A percentile compares a stretch with the other conserved stretches of the same genome.
phyloP scores from a whole-genome alignment of 2,888 invertebrate genomes.

The Helleia helle region DNA sequence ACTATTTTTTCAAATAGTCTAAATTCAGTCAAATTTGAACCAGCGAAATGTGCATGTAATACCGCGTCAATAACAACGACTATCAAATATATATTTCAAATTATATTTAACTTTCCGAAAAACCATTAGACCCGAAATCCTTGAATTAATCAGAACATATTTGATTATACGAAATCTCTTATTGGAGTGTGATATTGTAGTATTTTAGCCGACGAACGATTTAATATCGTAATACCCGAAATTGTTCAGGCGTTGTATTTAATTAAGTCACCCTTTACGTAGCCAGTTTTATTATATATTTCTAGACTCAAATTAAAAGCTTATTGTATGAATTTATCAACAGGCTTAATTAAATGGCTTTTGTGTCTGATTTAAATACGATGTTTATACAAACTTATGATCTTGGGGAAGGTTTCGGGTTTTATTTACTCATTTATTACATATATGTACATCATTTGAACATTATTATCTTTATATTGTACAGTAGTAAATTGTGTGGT shows the following conservation, averaged over 20 bases:
- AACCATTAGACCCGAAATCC: not conserved
- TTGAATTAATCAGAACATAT: not conserved
- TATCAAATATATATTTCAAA: too few relatives aligned
- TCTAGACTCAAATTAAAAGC: conserved; percentile 33
- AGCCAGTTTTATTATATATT: conserved; percentile 54
- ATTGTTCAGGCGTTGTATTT: conserved; percentile 56
- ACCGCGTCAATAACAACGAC: too few relatives aligned
- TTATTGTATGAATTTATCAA: conserved; percentile 23
- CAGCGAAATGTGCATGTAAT: too few relatives aligned
- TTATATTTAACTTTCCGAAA: too few relatives aligned
- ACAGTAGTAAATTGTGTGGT: too few relatives aligned
- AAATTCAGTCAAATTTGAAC: too few relatives aligned
- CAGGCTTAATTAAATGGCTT: conserved; percentile 15
- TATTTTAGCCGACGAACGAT: conserved; percentile 58
- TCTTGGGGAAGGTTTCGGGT: too few relatives aligned
- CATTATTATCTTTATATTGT: too few relatives aligned
- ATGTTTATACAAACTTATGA: conserved; percentile 9
- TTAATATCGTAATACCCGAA: conserved; percentile 65
- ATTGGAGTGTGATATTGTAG: conserved; percentile 51
- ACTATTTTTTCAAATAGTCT: too few relatives aligned
- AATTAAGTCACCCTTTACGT: conserved; percentile 52
- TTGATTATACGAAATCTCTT: conserved; percentile 24
- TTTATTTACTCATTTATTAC: too few relatives aligned
- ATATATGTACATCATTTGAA: too few relatives aligned
- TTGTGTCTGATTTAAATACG: conserved; percentile 11